phyloP scores from a whole-genome alignment of 1,140 invertebrate species.

The Leptinotarsa lineolata region DNA sequence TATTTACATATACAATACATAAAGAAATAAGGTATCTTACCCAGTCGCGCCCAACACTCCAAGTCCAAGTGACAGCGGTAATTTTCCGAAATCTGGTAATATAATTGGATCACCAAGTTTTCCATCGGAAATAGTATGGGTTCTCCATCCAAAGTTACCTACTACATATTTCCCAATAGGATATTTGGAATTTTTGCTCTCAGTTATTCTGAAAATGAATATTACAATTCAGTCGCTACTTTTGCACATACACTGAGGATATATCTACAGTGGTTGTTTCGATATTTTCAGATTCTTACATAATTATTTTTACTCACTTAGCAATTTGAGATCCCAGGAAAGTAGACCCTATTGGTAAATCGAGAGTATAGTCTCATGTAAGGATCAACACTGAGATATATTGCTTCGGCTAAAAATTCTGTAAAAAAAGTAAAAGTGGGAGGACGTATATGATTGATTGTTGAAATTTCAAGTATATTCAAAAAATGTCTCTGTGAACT shows the following conservation, averaged over 20 bases:
- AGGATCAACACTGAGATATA: slow-evolving; percentile 73
- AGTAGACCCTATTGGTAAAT: slow-evolving; percentile 34
- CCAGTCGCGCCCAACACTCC: slow-evolving; percentile 40
- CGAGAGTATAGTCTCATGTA: slow-evolving; percentile 66
- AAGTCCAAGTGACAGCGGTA: slow-evolving; percentile 56
- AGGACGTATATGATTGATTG: not conserved
- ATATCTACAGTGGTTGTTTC: no score
- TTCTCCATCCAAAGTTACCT: slow-evolving; percentile 61
- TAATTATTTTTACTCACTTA: slow-evolving; percentile 27
- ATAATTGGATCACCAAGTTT: not conserved
- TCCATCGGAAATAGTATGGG: slow-evolving; percentile 56
- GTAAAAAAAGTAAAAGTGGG: not conserved
- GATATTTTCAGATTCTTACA: no score
- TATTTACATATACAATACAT: no score
- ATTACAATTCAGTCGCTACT: no score
- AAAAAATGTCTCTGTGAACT: not conserved
- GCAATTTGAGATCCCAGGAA: slow-evolving; percentile 35
- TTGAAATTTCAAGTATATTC: no score
- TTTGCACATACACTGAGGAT: no score
- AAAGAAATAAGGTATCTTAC: not conserved
- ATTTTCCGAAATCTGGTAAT: slow-evolving; percentile 56
- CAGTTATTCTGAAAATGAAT: slow-evolving; percentile 45
- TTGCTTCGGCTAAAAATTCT: slow-evolving; percentile 67
- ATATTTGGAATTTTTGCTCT: slow-evolving; percentile 58
- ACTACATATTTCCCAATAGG: slow-evolving; percentile 58